phyloP scores from a whole-genome alignment of 2,113 vertebrate species.

The Oenanthe melanoleuca region DNA sequence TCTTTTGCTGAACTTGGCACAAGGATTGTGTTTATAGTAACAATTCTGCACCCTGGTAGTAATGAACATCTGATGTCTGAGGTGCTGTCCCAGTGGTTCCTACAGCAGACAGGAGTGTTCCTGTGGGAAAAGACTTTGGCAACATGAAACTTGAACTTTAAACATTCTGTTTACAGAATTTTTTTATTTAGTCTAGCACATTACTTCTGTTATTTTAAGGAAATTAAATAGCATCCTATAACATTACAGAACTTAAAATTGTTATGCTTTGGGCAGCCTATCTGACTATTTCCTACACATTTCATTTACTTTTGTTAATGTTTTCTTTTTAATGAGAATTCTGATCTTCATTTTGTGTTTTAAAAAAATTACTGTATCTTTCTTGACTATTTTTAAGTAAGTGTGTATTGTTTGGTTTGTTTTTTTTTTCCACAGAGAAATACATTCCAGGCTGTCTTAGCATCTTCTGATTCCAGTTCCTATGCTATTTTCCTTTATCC shows the following conservation, averaged over 20 bases:
- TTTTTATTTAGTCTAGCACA: neutral
- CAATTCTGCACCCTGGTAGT: neutral
- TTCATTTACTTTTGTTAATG: neutral
- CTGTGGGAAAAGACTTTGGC: neutral
- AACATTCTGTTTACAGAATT: neutral
- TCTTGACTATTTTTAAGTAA: neutral
- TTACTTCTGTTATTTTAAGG: neutral
- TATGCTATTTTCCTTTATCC: constrained; percentile 91
- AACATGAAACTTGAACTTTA: neutral
- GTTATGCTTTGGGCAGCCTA: neutral
- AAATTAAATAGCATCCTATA: neutral
- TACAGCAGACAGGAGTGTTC: neutral
- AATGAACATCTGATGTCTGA: neutral
- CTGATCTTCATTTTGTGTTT: neutral
- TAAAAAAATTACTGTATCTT: neutral
- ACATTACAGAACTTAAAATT: neutral
- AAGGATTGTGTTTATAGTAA: neutral
- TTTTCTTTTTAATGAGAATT: neutral
- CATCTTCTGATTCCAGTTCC: constrained; percentile 81
- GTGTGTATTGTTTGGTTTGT: neutral
- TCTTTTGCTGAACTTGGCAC: neutral
- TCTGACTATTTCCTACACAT: neutral
- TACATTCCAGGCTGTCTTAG: constrained; percentile 91
- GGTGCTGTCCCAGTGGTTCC: neutral
- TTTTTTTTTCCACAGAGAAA: constrained; percentile 82